Conservation (phyloP, 1,140 invertebrate genomes). For the Leptoteleia sp. region DNA sequence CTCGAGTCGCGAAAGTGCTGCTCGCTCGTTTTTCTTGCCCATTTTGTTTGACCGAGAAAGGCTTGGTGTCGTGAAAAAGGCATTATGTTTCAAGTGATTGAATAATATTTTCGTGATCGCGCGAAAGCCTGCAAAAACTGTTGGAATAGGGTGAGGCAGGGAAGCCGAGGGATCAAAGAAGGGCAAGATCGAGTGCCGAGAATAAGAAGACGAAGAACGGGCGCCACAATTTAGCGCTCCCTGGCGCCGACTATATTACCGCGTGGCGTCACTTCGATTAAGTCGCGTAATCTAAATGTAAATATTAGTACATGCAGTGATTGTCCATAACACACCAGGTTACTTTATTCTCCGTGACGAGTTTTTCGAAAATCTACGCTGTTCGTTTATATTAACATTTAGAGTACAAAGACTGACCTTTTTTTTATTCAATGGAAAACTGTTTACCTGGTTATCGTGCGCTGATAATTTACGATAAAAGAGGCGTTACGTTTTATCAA, state of each 20-base stretch:
- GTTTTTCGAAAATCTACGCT: too few relatives aligned
- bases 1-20: slow-evolving; percentile 7
- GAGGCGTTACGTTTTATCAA: too few relatives aligned
- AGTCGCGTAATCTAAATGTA: slow-evolving; percentile 79
- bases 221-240: slow-evolving; percentile 77
- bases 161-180: slow-evolving; percentile 28
- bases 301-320: slow-evolving; percentile 80
- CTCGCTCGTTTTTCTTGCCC: slow-evolving; percentile 10
- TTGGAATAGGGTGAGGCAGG: slow-evolving; percentile 12
- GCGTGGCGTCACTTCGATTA: slow-evolving; percentile 79
- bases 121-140: slow-evolving; percentile 19
- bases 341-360: too few relatives aligned
- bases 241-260: slow-evolving; percentile 79
- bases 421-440: too few relatives aligned
- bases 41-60: slow-evolving; percentile 7
- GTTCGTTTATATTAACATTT: too few relatives aligned
- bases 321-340: too few relatives aligned
- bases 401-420: too few relatives aligned
- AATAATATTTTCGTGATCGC: slow-evolving; percentile 35
- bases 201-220: slow-evolving; percentile 61
- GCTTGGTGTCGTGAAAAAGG: slow-evolving; percentile 17
- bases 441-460: too few relatives aligned
- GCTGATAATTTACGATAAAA: too few relatives aligned
- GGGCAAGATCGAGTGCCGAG: slow-evolving; percentile 24
- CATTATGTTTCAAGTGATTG: slow-evolving; percentile 32